phyloP scores from a whole-genome alignment of 2,888 invertebrate species.

The Leptopilina myrica region DNA sequence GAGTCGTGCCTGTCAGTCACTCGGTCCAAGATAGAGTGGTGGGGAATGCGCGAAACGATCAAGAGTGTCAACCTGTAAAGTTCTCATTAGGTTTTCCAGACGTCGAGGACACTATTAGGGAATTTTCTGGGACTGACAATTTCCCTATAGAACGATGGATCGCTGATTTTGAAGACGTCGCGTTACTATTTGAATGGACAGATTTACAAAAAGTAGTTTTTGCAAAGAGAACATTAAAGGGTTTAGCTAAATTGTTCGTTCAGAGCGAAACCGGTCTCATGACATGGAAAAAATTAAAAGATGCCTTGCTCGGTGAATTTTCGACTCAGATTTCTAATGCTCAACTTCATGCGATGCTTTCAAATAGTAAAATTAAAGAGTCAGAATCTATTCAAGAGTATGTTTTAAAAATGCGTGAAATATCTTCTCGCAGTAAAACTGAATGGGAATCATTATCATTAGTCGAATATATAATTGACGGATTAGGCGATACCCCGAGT shows the following conservation, averaged over 20 bases:
- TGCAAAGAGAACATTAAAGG: constrained; percentile 34
- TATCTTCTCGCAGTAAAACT: constrained; percentile 42
- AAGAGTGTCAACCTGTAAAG: neutral
- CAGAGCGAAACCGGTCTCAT: constrained; percentile 42
- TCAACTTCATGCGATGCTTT: constrained; percentile 43
- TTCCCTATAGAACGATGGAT: constrained; percentile 46
- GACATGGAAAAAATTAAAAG: constrained; percentile 38
- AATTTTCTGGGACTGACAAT: constrained; percentile 40
- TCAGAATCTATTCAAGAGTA: constrained; percentile 46
- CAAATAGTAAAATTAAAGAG: constrained; percentile 34
- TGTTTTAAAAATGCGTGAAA: constrained; percentile 44
- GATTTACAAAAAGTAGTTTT: constrained; percentile 48
- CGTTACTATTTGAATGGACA: constrained; percentile 40
- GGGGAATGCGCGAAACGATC: too few relatives aligned
- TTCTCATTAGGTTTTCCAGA: constrained; percentile 29
- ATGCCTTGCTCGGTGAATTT: constrained; percentile 41
- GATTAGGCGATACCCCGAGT: constrained; percentile 27
- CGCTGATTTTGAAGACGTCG: constrained; percentile 46
- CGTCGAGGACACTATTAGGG: constrained; percentile 44
- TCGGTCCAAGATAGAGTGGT: too few relatives aligned
- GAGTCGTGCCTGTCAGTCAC: too few relatives aligned
- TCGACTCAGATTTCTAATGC: constrained; percentile 42
- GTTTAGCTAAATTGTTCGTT: constrained; percentile 44
- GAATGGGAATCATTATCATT: constrained; percentile 40
- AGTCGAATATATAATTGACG: constrained; percentile 42